A percentile compares a stretch with the other conserved stretches of the same genome.
These are phyloP conservation scores for Idaea straminata DNA, from an alignment of 2,888 invertebrate species.

Conservation along the genomic window DNA sequence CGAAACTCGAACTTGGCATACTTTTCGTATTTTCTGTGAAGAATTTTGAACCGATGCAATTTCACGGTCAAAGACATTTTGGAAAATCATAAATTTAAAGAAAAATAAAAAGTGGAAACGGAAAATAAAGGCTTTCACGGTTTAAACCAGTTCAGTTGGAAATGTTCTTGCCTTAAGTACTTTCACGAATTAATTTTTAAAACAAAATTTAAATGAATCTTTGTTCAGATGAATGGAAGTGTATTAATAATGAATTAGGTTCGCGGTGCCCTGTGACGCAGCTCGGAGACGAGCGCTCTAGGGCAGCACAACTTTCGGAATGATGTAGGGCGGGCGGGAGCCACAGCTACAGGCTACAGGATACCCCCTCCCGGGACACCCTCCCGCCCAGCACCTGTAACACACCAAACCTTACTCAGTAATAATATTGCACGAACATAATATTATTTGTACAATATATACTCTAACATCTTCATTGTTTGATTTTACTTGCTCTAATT, in stretches of 20 bases:
- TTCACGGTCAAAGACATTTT: slow-evolving; percentile 85
- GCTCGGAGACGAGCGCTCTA: slow-evolving; percentile 24
- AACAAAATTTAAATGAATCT: slow-evolving; percentile 5
- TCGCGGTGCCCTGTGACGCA: slow-evolving; percentile 21
- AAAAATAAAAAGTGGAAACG: slow-evolving; percentile 2
- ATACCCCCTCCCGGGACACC: slow-evolving; percentile 58
- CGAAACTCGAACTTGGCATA: slow-evolving; percentile 86
- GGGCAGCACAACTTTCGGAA: slow-evolving; percentile 32
- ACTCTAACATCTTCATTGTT: background rate
- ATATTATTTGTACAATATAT: background rate
- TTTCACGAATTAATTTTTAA: background rate
- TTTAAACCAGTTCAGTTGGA: background rate
- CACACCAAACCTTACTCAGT: slow-evolving; percentile 26
- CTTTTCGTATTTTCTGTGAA: slow-evolving; percentile 84
- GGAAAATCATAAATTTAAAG: slow-evolving; percentile 10
- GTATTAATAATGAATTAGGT: slow-evolving; percentile 28
- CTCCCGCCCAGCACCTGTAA: slow-evolving; percentile 20
- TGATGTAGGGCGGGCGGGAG: slow-evolving; percentile 46
- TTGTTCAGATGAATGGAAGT: background rate
- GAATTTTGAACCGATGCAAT: slow-evolving; percentile 84
- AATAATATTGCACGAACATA: background rate
- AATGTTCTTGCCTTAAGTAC: background rate
- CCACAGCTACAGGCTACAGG: slow-evolving; percentile 27
- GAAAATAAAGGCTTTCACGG: background rate
- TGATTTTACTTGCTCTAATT: too few species aligned